phyloP scores from a whole-genome alignment of 2,113 vertebrate genomes.

The Eulemur rufifrons region DNA sequence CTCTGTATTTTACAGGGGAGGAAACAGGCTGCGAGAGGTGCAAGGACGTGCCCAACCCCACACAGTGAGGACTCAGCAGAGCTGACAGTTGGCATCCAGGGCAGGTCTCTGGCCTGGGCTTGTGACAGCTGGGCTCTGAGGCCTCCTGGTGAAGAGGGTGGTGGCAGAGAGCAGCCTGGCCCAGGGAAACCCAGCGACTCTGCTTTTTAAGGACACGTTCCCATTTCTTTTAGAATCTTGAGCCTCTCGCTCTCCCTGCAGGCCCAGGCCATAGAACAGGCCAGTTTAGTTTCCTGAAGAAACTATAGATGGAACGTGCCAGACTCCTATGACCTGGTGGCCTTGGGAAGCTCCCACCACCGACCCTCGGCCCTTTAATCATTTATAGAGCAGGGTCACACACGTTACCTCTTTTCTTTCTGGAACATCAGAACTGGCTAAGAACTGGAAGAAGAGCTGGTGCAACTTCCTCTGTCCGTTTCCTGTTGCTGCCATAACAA shows the following conservation, averaged over 20 bases:
- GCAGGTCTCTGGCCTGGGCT: background rate
- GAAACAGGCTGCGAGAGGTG: background rate
- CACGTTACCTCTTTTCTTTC: background rate
- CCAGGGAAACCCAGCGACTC: background rate
- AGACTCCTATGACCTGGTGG: background rate
- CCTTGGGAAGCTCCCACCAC: no score
- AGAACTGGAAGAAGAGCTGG: background rate
- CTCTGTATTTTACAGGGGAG: background rate
- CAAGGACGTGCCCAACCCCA: background rate
- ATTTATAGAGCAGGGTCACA: background rate
- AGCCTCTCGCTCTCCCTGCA: background rate
- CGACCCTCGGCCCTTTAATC: background rate
- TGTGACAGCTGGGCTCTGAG: accelerated
- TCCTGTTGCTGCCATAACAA: background rate
- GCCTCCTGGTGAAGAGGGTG: background rate
- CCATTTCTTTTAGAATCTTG: background rate
- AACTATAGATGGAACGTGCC: background rate
- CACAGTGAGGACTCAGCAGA: background rate
- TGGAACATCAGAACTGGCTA: background rate
- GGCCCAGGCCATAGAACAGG: no score
- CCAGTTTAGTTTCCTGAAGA: background rate
- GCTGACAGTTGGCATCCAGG: background rate
- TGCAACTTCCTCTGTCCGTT: background rate
- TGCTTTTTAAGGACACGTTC: background rate
- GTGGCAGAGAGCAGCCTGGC: background rate